These are phyloP conservation scores for Murina feae DNA, from an alignment of 2,113 vertebrate species.

Conservation along the genomic window DNA sequence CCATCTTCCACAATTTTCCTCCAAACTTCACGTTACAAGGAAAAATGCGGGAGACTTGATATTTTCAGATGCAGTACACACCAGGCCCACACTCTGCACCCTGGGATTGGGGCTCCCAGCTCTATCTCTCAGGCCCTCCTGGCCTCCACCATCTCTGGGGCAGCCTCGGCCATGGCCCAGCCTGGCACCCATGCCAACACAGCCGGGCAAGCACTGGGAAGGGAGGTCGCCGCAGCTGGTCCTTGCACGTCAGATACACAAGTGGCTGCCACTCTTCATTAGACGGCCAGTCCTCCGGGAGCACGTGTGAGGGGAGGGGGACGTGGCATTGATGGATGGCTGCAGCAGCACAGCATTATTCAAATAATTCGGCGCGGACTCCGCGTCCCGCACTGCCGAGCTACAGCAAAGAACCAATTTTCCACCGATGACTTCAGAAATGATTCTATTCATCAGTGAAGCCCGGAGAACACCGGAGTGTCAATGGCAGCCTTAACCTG, in stretches of 20 bases:
- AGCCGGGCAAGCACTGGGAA: not conserved
- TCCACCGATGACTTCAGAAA: constrained; percentile 63
- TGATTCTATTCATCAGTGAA: constrained; percentile 67
- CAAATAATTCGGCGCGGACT: constrained; percentile 23
- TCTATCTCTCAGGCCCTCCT: not conserved
- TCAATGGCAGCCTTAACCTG: constrained; percentile 22
- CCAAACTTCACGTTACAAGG: constrained; percentile 1
- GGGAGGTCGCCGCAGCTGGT: not conserved
- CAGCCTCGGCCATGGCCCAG: not conserved
- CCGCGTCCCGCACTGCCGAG: not conserved
- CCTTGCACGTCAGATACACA: not conserved
- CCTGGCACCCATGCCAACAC: not conserved
- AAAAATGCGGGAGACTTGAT: not conserved
- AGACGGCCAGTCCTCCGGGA: not conserved
- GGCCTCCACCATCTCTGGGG: not conserved
- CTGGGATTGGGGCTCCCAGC: not conserved
- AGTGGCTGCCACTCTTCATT: not conserved
- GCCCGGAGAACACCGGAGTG: not conserved
- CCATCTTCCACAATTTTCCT: not conserved
- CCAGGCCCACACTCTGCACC: not conserved
- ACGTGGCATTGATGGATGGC: not conserved
- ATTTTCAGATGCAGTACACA: not conserved
- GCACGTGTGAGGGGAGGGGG: not conserved
- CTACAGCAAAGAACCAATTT: constrained; percentile 51
- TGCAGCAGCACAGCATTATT: constrained; percentile 26